These are phyloP conservation scores for Colossoma macropomum DNA, from an alignment of 2,113 vertebrate genomes.

Conservation along the genomic window DNA sequence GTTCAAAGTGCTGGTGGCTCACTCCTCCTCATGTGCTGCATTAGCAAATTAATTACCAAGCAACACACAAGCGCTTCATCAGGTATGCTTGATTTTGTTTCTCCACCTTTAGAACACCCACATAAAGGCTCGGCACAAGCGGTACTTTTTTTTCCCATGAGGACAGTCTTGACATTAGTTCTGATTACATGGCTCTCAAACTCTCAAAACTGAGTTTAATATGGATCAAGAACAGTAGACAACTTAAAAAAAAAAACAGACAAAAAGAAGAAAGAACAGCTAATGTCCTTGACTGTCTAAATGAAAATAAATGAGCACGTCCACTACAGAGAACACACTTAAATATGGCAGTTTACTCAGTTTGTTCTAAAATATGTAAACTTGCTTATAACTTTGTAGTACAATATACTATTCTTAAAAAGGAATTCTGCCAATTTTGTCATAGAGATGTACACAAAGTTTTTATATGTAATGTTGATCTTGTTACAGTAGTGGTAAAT, in stretches of 20 bases:
- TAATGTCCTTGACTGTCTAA: neutral
- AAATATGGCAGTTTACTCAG: no score
- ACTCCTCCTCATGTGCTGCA: neutral
- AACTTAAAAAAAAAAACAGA: neutral
- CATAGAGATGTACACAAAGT: no score
- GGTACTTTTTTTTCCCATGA: neutral
- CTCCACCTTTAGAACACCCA: conserved; percentile 2
- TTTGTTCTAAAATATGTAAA: no score
- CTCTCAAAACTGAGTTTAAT: neutral
- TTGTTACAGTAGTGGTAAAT: no score
- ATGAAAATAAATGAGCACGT: no score
- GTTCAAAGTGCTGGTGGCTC: conserved; percentile 32
- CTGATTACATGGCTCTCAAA: neutral
- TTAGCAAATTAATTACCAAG: conserved; percentile 25
- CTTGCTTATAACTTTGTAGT: no score
- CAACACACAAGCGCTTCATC: conserved; percentile 17
- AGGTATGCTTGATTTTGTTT: conserved; percentile 2
- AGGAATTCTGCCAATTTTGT: no score
- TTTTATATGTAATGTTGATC: no score
- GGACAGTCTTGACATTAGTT: neutral
- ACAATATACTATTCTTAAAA: no score
- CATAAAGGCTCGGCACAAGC: neutral
- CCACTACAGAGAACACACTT: no score
- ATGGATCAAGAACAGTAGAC: neutral
- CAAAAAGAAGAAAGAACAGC: neutral